These are phyloP conservation scores for Thalassarche chlororhynchos DNA, from an alignment of 2,113 vertebrate species.

Conservation along the genomic window DNA sequence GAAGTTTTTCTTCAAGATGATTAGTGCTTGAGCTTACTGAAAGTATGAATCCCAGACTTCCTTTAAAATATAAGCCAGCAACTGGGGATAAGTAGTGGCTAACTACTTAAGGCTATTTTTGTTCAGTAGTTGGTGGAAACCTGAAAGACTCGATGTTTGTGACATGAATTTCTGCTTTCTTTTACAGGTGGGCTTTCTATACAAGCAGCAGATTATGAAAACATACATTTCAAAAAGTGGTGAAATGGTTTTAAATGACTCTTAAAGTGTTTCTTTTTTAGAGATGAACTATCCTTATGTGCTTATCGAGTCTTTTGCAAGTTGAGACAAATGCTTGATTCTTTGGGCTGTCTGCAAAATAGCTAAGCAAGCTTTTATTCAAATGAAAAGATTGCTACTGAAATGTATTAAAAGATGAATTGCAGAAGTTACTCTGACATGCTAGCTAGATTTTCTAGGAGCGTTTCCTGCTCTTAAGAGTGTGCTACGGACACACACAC, in stretches of 20 bases:
- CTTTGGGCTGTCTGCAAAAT: not conserved
- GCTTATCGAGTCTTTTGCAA: not conserved
- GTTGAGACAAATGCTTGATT: not conserved
- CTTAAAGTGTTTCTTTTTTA: not conserved
- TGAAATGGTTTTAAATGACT: not conserved
- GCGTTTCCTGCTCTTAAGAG: not conserved
- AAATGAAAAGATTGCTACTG: not conserved
- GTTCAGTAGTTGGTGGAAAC: not conserved
- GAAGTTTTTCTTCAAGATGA: not conserved
- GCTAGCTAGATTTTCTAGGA: not conserved
- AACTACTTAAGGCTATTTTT: not conserved
- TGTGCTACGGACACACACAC: not conserved
- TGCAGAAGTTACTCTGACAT: not conserved
- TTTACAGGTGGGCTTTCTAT: not conserved
- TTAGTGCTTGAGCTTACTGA: not conserved
- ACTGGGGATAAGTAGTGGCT: not conserved
- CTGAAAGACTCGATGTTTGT: not conserved
- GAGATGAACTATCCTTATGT: not conserved
- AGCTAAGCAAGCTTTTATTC: not conserved
- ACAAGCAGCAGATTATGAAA: not conserved
- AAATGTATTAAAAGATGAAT: slow-evolving; percentile 16
- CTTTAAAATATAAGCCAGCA: not conserved
- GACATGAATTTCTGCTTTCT: not conserved
- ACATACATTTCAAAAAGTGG: not conserved
- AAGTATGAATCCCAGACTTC: not conserved